Evolutionary conservation across 1,140 invertebrate genomes (phyloP).

Genomic region (Leptoteleia sp.): DNA sequence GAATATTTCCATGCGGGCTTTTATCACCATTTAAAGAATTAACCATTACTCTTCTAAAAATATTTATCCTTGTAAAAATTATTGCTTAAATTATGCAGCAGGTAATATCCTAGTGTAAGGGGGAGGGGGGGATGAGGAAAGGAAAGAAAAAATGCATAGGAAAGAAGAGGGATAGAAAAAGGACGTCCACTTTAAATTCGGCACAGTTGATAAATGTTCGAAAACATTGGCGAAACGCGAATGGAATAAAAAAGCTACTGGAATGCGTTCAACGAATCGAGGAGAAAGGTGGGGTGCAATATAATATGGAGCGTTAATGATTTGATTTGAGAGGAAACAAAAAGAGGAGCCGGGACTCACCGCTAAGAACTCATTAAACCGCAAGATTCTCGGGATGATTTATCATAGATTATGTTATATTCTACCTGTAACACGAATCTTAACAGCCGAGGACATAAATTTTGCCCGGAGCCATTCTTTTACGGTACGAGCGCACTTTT

Average conservation of each 20-base stretch:
- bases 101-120: too few species aligned
- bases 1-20: too few species aligned
- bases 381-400: slow-evolving; percentile 78
- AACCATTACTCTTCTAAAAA: too few species aligned
- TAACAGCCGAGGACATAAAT: slow-evolving; percentile 70
- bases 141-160: too few species aligned
- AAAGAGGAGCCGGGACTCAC: slow-evolving; percentile 59
- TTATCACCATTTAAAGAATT: too few species aligned
- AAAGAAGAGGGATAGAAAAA: too few species aligned
- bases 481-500: slow-evolving; percentile 31
- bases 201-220: slow-evolving; percentile 49
- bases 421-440: slow-evolving; percentile 70
- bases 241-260: slow-evolving; percentile 66
- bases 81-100: too few species aligned
- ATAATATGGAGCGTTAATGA: slow-evolving; percentile 76
- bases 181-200: slow-evolving; percentile 25
- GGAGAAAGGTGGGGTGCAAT: slow-evolving; percentile 45
- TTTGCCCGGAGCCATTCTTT: slow-evolving; percentile 39
- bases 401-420: slow-evolving; percentile 79
- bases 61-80: too few species aligned
- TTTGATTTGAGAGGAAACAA: slow-evolving; percentile 77
- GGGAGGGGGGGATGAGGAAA: too few species aligned
- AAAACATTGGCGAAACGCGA: slow-evolving; percentile 30
- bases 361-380: slow-evolving; percentile 81
- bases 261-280: slow-evolving; percentile 51